Base-by-base conservation (phyloP, 2,888 invertebrate genomes). In the Platycnemis pennipes region DNA sequence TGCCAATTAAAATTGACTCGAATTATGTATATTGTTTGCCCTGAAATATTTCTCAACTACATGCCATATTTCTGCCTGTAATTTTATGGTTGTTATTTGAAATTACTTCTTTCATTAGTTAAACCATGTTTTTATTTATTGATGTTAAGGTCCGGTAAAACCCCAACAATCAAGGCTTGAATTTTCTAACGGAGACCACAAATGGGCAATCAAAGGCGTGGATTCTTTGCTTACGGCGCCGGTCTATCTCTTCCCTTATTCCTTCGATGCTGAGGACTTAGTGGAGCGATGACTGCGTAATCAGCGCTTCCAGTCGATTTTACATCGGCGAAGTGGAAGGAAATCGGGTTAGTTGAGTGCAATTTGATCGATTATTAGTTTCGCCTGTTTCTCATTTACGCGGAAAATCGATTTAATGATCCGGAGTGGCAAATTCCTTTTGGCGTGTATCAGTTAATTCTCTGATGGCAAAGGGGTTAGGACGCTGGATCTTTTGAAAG, bases 321-420 rank as follows among this genome's bases (percentile, higher is more conserved):
- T n/a, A 26, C 37, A 26, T 26, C n/a, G 37, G 77, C 44, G 86
- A 26, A 86, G 86, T 44, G 86, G 8, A 86, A 86, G 44, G 86
- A 44, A 86, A 86, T 42, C 44, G 44, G 86, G 86, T 42, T 86
- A 86, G 42, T 42, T 19, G 42, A 42, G 42, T 44, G 86, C 3
- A 86, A 86, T 86, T 86, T 86, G 86, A 86, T 86, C 22, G 44
- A 44, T 44, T 86, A 42, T 86, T 86, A 86, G 86, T 16, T 86
- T 8, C 86, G 11, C 44, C 42, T 19, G 26, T 42, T 37, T 42
- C 42, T 86, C 86, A 86, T 86, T 22, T 44, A 86, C 44, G 86
- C 16, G 86, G 86, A 86, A 86, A 86, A 86, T 86, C 86, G 86
- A 44, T 86, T 86, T 86, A 16, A 44, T 44, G 42, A 19, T 22